Conservation (phyloP, 1,140 invertebrate species). For the Tetragonula clypearis region DNA sequence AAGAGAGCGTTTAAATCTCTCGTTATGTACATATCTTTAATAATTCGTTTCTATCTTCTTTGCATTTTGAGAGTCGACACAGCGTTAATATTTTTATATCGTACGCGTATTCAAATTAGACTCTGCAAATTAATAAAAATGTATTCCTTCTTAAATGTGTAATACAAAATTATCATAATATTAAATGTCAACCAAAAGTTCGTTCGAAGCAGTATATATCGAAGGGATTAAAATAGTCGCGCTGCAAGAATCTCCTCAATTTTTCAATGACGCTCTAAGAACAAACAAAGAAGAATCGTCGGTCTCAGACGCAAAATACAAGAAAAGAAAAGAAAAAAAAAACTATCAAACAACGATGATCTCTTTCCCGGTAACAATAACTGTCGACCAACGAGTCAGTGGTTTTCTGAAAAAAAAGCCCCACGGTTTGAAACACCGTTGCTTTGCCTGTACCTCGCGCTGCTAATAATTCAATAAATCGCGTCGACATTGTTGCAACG, state of each 20-base stretch:
- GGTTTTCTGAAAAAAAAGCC: background rate
- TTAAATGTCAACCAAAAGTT: background rate
- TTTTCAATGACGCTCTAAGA: background rate
- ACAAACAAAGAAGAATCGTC: background rate
- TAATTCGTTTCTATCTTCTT: background rate
- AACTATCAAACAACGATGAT: background rate
- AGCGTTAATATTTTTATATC: background rate
- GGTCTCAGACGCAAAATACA: background rate
- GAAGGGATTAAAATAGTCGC: background rate
- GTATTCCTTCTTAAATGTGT: background rate
- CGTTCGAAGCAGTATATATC: background rate
- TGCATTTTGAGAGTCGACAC: background rate
- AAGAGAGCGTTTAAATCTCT: constrained; percentile 4
- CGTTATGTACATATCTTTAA: constrained; percentile 3
- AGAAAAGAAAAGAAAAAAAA: too few relatives aligned
- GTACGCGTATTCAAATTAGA: background rate
- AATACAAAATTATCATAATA: background rate
- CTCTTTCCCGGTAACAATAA: background rate
- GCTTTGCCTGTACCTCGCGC: background rate
- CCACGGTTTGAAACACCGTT: background rate
- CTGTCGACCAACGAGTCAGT: background rate
- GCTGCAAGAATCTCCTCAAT: background rate
- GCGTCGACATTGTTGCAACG: constrained; percentile 28
- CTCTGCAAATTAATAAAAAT: background rate
- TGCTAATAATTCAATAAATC: constrained; percentile 44